These are phyloP conservation scores for Pachypeltis micranthus DNA, from an alignment of 1,140 invertebrate genomes.

Conservation along the genomic window DNA sequence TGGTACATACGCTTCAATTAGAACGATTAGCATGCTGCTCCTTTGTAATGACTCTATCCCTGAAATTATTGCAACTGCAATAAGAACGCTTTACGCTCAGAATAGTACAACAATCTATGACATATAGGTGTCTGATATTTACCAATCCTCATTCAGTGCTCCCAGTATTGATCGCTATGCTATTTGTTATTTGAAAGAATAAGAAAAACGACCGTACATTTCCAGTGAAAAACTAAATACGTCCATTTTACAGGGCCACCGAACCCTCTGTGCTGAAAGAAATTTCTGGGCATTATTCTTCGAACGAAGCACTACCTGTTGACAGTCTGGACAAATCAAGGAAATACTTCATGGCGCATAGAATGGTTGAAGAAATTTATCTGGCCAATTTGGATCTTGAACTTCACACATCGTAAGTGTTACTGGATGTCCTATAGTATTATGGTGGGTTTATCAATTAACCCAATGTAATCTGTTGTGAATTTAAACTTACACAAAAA, in stretches of 20 bases:
- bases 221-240: not conserved
- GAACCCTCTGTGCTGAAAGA: conserved; percentile 52
- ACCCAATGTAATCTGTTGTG: no score
- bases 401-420: conserved; percentile 52
- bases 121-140: no score
- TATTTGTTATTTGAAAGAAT: not conserved
- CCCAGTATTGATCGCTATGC: not conserved
- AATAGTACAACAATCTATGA: no score
- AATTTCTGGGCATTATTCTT: conserved; percentile 62
- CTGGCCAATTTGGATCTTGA: conserved; percentile 73
- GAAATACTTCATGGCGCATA: conserved; percentile 62
- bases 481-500: no score
- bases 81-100: no score
- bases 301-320: conserved; percentile 50
- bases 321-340: conserved; percentile 49
- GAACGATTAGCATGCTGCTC: no score
- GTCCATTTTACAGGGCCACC: conserved; percentile 46
- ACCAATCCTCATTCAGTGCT: no score
- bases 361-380: conserved; percentile 72
- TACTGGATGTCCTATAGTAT: no score
- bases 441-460: no score
- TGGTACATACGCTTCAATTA: no score
- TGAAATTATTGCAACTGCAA: no score
- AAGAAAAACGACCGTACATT: not conserved
- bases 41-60: no score